Percentiles rank a stretch among this genome's conserved stretches.
Conservation (phyloP, 2,113 vertebrate genomes). For the Nannobrachium achirus region DNA sequence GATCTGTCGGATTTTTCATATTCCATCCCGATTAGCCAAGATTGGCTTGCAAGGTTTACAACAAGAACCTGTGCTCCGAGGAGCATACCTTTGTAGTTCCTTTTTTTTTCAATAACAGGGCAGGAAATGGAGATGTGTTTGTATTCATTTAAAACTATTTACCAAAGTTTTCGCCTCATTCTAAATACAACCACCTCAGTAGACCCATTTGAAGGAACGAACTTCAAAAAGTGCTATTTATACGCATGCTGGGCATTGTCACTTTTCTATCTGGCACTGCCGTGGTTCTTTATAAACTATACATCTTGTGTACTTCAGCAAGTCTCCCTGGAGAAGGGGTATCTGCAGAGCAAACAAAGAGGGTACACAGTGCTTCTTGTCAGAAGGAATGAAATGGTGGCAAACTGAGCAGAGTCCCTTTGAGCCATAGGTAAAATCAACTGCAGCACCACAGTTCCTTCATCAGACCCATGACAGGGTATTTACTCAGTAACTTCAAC, state of each 20-base stretch:
- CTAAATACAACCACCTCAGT: too few species aligned
- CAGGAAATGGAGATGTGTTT: too few species aligned
- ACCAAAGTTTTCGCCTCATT: too few species aligned
- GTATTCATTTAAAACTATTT: too few species aligned
- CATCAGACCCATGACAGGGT: constrained; percentile 27
- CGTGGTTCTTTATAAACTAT: constrained; percentile 54
- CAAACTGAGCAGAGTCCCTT: constrained; percentile 37
- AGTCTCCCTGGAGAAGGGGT: constrained; percentile 34
- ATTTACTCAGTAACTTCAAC: constrained; percentile 25
- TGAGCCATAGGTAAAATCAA: constrained; percentile 50
- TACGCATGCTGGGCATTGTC: neutral
- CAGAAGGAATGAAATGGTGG: constrained; percentile 26
- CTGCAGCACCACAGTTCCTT: constrained; percentile 21
- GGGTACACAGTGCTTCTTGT: constrained; percentile 33
- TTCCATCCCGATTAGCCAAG: too few species aligned
- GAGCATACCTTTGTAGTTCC: too few species aligned
- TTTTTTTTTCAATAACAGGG: too few species aligned
- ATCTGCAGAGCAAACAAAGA: constrained; percentile 50
- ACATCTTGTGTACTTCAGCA: constrained; percentile 42
- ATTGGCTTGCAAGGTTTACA: too few species aligned
- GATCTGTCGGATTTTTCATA: too few species aligned
- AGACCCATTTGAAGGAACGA: too few species aligned
- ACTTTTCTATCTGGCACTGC: constrained; percentile 21
- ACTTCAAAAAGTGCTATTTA: too few species aligned
- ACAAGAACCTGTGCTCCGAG: too few species aligned